Percentiles rank a stretch among this genome's conserved stretches.
Evolutionary conservation across 2,797 vertebrate species (phyloP).

Genomic region (Helarctos malayanus): DNA sequence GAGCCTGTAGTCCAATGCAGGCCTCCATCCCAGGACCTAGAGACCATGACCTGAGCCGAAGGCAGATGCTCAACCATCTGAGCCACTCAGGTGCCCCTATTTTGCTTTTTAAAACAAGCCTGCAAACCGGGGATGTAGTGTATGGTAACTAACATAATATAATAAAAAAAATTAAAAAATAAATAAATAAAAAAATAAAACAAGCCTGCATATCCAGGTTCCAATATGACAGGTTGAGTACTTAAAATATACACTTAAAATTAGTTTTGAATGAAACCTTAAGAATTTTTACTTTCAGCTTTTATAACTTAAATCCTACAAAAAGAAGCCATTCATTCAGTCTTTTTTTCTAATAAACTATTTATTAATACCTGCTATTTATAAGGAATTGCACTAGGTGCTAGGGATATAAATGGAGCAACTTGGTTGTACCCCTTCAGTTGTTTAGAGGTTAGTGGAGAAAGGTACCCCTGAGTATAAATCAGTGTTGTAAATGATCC

Average conservation of each 20-base stretch:
- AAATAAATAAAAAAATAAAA: too few species aligned
- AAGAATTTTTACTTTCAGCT: constrained; percentile 54
- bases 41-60: too few species aligned
- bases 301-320: not conserved
- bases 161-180: too few species aligned
- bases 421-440: not conserved
- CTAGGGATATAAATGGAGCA: constrained; percentile 2
- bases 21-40: too few species aligned
- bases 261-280: constrained; percentile 48
- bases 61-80: too few species aligned
- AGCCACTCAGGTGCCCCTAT: too few species aligned
- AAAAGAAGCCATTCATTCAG: not conserved
- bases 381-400: not conserved
- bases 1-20: too few species aligned
- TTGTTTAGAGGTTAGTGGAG: not conserved
- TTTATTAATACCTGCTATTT: not conserved
- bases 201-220: not conserved
- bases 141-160: too few species aligned
- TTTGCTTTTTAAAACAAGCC: too few species aligned
- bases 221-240: not conserved
- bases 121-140: too few species aligned
- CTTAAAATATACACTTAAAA: constrained; percentile 15
- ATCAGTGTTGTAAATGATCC: not conserved
- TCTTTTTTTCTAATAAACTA: constrained; percentile 33
- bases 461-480: not conserved